Evolutionary conservation across 2,888 invertebrate genomes (phyloP), one percentile per base, ranked within the genome.

Genomic region (Agrotis clavis): DNA sequence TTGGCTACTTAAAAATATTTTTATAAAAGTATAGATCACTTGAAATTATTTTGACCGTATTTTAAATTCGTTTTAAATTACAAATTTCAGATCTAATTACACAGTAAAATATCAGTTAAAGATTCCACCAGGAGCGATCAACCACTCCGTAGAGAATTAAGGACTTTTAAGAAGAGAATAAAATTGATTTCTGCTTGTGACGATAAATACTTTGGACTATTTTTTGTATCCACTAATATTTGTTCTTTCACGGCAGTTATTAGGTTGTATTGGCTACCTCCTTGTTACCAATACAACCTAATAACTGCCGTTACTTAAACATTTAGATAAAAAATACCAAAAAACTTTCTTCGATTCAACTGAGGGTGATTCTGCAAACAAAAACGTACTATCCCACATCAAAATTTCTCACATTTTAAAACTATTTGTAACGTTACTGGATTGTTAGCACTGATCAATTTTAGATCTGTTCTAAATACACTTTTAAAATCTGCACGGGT

Each of bases 1-100:
- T 82, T 62, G 9, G n/a, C 79, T 71, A 81, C 65, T 68, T 71
- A 74, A 57, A 48, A 68, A 67, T 19, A 62, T 6, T 11, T 57
- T 50, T 62, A 4, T 56, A 45, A 50, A 47, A 50, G 35, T 56
- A 74, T 2, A 3, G 9, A 77, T 74, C 61, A 71, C 50, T 50
- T 16, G 3, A 50, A 56, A n/a, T 50, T 7, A 0, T 21, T 53
- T 79, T 79, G 61, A 56, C 50, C 14, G 11, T n/a, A 45, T 48
- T 71, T 6, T 21, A 21, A 71, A 71, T 45, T 79, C 13, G 19
- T 41, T 45, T 51, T 74, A n/a, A 18, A 30, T 11, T 25, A 1
- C 30, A 1, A 6, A 47, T 21, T 14, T 57, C 19, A 48, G 67
- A 66, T 48, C 11, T 25, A 41, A 19, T 54, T 9, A n/a, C 13